phyloP scores from a whole-genome alignment of 2,113 vertebrate species.

The Phylloscopus trochilus region DNA sequence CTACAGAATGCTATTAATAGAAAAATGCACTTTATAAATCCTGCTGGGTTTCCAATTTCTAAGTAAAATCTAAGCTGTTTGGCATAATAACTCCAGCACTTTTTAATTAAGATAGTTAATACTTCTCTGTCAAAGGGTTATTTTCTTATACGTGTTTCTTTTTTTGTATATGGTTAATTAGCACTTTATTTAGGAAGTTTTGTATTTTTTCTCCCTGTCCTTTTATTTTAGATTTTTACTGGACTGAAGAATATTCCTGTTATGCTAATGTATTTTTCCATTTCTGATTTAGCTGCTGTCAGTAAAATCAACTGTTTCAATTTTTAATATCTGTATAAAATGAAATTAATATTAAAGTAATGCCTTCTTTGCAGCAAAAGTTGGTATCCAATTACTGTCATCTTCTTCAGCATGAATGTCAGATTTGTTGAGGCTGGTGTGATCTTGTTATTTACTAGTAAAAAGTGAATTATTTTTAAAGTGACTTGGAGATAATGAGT shows the following conservation, averaged over 20 bases:
- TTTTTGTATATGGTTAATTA: background rate
- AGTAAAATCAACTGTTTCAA: background rate
- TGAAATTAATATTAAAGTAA: background rate
- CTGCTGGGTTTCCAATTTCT: background rate
- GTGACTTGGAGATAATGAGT: background rate
- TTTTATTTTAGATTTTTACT: background rate
- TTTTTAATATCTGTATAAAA: background rate
- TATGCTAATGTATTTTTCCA: background rate
- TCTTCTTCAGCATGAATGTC: background rate
- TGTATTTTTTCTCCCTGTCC: background rate
- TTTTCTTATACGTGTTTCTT: background rate
- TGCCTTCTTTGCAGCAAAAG: background rate
- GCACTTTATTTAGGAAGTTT: background rate
- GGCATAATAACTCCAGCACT: background rate
- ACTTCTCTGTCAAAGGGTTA: background rate
- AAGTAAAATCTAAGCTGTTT: conserved; percentile 4
- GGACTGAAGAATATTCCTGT: background rate
- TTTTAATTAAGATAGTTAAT: conserved; percentile 48
- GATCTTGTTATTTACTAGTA: conserved; percentile 21
- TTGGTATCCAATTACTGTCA: conserved; percentile 5
- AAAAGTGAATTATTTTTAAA: conserved; percentile 28
- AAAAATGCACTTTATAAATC: conserved; percentile 20
- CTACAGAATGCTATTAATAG: conserved; percentile 16
- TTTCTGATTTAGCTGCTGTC: background rate
- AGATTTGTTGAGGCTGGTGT: background rate